phyloP scores from a whole-genome alignment of 2,888 invertebrate species.

The Spodoptera littoralis region DNA sequence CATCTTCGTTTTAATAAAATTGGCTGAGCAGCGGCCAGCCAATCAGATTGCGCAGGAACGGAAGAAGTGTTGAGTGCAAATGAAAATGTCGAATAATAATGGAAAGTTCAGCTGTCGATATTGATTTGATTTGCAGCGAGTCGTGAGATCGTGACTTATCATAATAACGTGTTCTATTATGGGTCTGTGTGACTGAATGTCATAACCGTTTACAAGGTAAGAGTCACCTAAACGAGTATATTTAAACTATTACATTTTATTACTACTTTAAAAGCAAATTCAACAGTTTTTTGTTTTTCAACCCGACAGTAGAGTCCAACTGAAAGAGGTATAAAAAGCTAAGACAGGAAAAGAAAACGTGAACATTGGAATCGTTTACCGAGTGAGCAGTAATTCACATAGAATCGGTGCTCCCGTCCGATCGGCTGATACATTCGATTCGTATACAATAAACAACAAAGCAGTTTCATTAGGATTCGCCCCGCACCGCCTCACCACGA shows the following conservation, averaged over 20 bases:
- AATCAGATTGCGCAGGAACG: slow-evolving; percentile 22
- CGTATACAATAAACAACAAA: slow-evolving; percentile 63
- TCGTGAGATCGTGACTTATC: slow-evolving; percentile 28
- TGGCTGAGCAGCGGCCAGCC: slow-evolving; percentile 25
- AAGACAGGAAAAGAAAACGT: slow-evolving; percentile 22
- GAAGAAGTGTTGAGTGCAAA: slow-evolving; percentile 34
- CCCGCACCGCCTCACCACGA: slow-evolving; percentile 40
- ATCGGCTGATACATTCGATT: slow-evolving; percentile 53
- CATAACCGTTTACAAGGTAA: not conserved
- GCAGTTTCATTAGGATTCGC: slow-evolving; percentile 68
- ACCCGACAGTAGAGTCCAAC: not conserved
- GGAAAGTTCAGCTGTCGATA: slow-evolving; percentile 30
- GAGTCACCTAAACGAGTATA: slow-evolving; percentile 3
- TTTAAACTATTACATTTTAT: not conserved
- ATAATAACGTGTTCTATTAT: not conserved
- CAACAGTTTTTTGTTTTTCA: not conserved
- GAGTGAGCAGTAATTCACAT: slow-evolving; percentile 46
- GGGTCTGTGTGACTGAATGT: not conserved
- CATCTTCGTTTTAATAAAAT: slow-evolving; percentile 44
- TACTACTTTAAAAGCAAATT: no score
- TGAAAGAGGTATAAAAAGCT: not conserved
- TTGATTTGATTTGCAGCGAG: slow-evolving; percentile 27
- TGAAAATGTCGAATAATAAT: slow-evolving; percentile 44
- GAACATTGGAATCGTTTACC: slow-evolving; percentile 33
- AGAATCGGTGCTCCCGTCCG: slow-evolving; percentile 30